Base-by-base conservation (phyloP, 1,140 invertebrate species). In the Lepidurus arcticus region DNA sequence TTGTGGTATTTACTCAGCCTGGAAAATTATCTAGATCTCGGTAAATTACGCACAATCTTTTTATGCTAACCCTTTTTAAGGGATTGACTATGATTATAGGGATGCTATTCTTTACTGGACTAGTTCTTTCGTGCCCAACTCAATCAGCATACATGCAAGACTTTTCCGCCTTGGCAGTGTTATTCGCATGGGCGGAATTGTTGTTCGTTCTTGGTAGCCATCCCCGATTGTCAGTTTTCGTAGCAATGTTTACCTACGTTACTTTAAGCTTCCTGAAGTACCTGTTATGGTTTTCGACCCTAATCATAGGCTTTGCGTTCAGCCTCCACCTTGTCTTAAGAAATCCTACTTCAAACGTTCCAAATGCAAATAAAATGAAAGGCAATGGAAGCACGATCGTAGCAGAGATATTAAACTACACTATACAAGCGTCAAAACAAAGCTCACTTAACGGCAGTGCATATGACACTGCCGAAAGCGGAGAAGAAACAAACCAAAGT, bases 241-340 rank as follows among this genome's bases (percentile, higher is more conserved):
- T 94, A 79, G 90, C 93, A 26, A 93, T 93, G 90, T 86, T 94
- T 65, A 89, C 89, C 80, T 92, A 89, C 0, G 92, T 94, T 0
- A 91, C 91, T 0, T 88, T 88, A 82, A 94, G 91, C 80, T 94
- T 94, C 81, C 87, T 92, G 10, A 91, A 92, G 82, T 93, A 93
- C 80, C 86, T 94, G 4, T 84, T 90, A 1, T 91, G 92, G 84
- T 94, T 94, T 83, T 90, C 90, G 1, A 90, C 93, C 80, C 86
- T 94, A 43, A 91, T 94, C 9, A 84, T 93, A 21, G 92, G 92
- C 1, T 94, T 94, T 83, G 91, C 91, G 1, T 82, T 94, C 42
- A 92, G 92, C 81, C 94, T 94, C 81, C 93, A 90, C 80, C 89
- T 90, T 11, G 83, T 93, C 16, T 78, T 78, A 43, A n/a, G 65